Conservation (phyloP, 2,797 vertebrate species). For the Pampus argenteus region DNA sequence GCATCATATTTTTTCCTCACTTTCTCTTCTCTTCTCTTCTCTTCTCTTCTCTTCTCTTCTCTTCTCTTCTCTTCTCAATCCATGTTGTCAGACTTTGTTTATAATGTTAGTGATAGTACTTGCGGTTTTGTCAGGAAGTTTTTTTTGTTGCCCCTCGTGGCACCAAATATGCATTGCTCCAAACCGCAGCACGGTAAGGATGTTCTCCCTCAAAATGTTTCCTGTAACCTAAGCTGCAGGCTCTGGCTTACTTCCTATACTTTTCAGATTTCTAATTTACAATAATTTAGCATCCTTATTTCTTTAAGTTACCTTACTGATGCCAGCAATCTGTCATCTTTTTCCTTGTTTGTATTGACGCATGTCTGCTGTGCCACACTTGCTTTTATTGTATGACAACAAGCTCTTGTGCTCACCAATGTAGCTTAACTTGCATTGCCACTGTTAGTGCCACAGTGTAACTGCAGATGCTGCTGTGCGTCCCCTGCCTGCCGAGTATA, state of each 20-base stretch:
- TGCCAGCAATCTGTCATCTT: not conserved
- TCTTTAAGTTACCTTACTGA: not conserved
- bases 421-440: constrained; percentile 32
- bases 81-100: constrained; percentile 40
- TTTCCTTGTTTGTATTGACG: not conserved
- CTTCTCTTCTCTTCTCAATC: constrained; percentile 16
- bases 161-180: constrained; percentile 66
- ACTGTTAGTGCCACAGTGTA: constrained; percentile 28
- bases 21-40: constrained; percentile 19
- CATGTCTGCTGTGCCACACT: not conserved
- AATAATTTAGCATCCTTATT: not conserved
- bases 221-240: constrained; percentile 69
- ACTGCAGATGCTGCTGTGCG: constrained; percentile 52
- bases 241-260: constrained; percentile 8
- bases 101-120: constrained; percentile 52
- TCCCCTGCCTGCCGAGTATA: constrained; percentile 41
- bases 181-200: constrained; percentile 65
- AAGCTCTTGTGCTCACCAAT: constrained; percentile 6
- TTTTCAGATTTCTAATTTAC: constrained; percentile 5
- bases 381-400: not conserved
- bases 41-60: constrained; percentile 24
- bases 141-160: constrained; percentile 64
- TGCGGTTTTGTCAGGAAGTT: constrained; percentile 68
- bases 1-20: constrained; percentile 17
- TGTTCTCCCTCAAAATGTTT: constrained; percentile 61